Evolutionary conservation across 2,113 vertebrate species (phyloP), one percentile per base, ranked within the genome.

Genomic region (Micronycteris hirsuta): DNA sequence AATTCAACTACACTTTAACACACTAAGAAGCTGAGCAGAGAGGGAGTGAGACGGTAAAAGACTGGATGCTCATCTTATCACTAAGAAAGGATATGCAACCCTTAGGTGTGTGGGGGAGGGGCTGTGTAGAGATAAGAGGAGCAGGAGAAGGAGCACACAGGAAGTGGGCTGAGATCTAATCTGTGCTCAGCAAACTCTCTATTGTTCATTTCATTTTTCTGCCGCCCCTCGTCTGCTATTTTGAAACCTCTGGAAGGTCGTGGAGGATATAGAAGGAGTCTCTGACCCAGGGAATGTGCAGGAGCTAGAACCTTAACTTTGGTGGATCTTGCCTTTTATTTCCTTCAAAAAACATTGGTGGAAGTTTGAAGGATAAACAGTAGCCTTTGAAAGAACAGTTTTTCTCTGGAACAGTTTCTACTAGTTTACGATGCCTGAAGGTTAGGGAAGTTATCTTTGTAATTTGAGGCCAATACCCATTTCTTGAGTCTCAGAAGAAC

Each of bases 401-500:
- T 93, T 76, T 67, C 41, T 26, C 47, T 56, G 56, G n/a, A 38
- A 83, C 36, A 80, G 61, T 95, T 91, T 76, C 74, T 86, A 47
- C 14, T 89, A 36, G 68, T 94, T 56, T 36, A 82, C 3, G 78
- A 10, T 31, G 26, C 16, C 33, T 80, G 61, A 92, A 86, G 86
- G 58, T 82, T 67, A 93, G 78, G n/a, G 61, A 94, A 67, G 52
- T 92, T 80, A 80, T 78, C 74, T 96, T 92, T 89, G 74, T 93
- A 77, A 78, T 61, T 58, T 89, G 78, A 93, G 22, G 54, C 61
- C 54, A 88, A 73, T 68, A 65, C 24, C 68, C 22, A 89, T 94
- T 73, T 94, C 71, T 33, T 73, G 77, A 95, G 73, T 22, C 82
- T 89, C n/a, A 3, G 91, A 78, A 95, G 68, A 85, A 38, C 31